Conservation (phyloP, 2,113 vertebrate genomes). For the Proterorhinus semilunaris region DNA sequence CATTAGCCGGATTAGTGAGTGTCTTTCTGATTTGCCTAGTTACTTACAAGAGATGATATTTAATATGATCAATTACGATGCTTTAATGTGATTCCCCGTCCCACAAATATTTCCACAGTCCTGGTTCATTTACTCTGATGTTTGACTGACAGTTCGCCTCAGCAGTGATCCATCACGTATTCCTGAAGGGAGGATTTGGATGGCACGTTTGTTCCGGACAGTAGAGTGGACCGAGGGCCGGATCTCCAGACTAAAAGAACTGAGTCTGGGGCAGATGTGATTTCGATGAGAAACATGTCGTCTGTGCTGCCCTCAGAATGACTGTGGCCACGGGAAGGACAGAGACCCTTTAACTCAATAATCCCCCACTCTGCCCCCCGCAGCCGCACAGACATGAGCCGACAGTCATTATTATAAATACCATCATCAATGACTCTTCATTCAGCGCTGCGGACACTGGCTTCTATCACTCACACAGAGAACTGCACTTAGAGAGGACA, state of each 20-base stretch:
- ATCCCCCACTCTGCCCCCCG: constrained; percentile 86
- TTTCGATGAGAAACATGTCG: constrained; percentile 43
- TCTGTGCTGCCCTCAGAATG: constrained; percentile 68
- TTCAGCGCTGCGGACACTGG: constrained; percentile 84
- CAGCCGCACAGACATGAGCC: constrained; percentile 86
- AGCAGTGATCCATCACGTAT: too few species aligned
- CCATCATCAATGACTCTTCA: constrained; percentile 87
- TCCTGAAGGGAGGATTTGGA: too few species aligned
- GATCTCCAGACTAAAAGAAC: constrained; percentile 1
- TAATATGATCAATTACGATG: too few species aligned
- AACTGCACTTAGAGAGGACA: constrained; percentile 59
- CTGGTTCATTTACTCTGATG: too few species aligned
- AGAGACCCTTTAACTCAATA: constrained; percentile 85
- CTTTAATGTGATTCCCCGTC: too few species aligned
- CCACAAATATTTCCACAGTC: too few species aligned
- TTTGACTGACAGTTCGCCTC: too few species aligned
- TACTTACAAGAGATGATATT: too few species aligned
- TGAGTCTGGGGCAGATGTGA: constrained; percentile 19
- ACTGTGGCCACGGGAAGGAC: constrained; percentile 58
- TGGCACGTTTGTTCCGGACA: background rate
- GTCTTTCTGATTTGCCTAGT: too few species aligned
- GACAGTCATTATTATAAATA: constrained; percentile 94
- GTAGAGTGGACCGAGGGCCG: background rate
- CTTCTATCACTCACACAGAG: constrained; percentile 79
- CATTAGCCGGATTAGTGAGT: too few species aligned